Conservation (phyloP, 2,113 vertebrate genomes). For the Apistogramma diplotaenia region DNA sequence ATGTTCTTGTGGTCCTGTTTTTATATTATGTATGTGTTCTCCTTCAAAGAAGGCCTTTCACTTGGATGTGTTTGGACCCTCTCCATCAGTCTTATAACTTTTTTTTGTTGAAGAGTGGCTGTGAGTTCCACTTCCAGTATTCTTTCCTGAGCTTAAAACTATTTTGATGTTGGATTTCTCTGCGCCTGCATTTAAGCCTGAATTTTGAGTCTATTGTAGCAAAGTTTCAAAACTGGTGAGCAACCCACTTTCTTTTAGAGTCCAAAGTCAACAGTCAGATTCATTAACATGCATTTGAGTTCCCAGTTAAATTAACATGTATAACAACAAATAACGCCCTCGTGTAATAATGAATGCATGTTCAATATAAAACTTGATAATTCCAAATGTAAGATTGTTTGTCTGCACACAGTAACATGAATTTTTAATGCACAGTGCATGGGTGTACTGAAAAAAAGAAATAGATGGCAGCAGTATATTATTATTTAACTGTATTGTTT, state of each 20-base stretch:
- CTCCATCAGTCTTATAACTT: not conserved
- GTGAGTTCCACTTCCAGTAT: not conserved
- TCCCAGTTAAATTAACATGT: not conserved
- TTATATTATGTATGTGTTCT: slow-evolving; percentile 15
- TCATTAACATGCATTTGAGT: not conserved
- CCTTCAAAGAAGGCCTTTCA: slow-evolving; percentile 10
- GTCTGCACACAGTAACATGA: not conserved
- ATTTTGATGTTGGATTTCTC: not conserved
- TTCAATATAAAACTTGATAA: not conserved
- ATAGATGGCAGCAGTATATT: not conserved
- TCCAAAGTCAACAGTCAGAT: not conserved
- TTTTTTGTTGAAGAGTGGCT: not conserved
- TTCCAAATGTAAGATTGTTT: not conserved
- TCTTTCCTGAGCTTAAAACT: not conserved
- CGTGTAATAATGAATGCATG: not conserved
- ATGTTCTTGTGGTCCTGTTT: not conserved
- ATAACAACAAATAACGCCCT: not conserved
- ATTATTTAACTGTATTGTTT: not conserved
- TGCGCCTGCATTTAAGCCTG: not conserved
- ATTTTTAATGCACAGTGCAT: not conserved
- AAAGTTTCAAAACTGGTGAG: not conserved
- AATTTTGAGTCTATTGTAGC: not conserved
- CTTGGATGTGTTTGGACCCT: not conserved
- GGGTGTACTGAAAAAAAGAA: not conserved
- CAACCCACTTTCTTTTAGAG: not conserved